Conservation (phyloP, 1,140 invertebrate genomes). For the Mamestra configurata region DNA sequence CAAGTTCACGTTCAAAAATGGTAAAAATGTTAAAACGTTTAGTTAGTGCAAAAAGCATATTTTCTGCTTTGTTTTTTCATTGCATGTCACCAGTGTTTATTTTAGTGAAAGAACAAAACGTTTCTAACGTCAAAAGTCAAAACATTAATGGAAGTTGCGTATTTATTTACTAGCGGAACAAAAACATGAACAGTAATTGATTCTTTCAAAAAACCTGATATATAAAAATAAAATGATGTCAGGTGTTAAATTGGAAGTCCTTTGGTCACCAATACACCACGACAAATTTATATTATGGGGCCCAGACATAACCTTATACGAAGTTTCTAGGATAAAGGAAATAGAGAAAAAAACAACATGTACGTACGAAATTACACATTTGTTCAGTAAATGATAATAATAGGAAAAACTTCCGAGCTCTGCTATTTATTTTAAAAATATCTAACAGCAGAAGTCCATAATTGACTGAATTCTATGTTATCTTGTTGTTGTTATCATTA, state of each 20-base stretch:
- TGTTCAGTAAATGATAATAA: not conserved
- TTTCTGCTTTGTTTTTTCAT: not conserved
- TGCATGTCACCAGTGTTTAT: not conserved
- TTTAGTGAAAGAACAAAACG: slow-evolving; percentile 35
- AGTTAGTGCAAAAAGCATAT: not conserved
- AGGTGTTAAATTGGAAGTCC: slow-evolving; percentile 89
- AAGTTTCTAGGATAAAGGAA: slow-evolving; percentile 90
- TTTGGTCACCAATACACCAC: slow-evolving; percentile 93
- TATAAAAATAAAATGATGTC: slow-evolving; percentile 68
- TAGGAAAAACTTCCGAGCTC: not conserved
- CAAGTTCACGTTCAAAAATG: slow-evolving; percentile 33
- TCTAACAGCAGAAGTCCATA: not conserved
- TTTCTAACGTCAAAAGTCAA: slow-evolving; percentile 46
- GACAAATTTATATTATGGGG: slow-evolving; percentile 96
- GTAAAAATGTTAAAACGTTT: slow-evolving; percentile 16
- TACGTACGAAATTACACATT: slow-evolving; percentile 75
- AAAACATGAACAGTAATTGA: slow-evolving; percentile 32
- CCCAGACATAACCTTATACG: slow-evolving; percentile 94
- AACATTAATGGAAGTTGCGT: slow-evolving; percentile 39
- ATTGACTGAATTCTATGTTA: slow-evolving; percentile 11
- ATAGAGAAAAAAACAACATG: slow-evolving; percentile 88
- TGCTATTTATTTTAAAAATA: not conserved
- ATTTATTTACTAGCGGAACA: slow-evolving; percentile 40
- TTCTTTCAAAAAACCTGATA: not conserved
- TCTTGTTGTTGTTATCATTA: slow-evolving; percentile 10